Base-by-base conservation (phyloP, 2,888 invertebrate genomes). In the Fabriciana adippe region DNA sequence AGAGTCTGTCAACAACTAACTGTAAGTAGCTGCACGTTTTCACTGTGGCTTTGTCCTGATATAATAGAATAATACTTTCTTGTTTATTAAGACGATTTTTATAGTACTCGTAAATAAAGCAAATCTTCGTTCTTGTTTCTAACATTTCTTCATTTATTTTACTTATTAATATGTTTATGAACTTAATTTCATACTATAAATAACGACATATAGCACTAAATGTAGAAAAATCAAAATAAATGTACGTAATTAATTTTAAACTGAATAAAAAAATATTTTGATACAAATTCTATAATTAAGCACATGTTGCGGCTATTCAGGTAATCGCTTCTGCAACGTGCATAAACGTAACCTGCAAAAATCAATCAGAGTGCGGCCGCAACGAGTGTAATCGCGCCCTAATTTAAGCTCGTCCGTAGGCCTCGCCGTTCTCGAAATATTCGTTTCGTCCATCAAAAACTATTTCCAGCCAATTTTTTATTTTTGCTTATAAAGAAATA, bases 311-410 rank as follows among this genome's bases (percentile, higher is more conserved):
- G 21, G 41, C 66, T 55, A 55, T 66, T 53, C 66, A 66, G 66
- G 55, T 66, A 66, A 61, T 45, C 31, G 60, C 50, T 55, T 55
- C 54, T 55, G 64, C 57, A 69, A 57, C 71, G 55, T 63, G 69
- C 48, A 67, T 64, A 69, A 67, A 67, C 54, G 68, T 71, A 69
- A 50, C 51, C 61, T 35, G 64, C 61, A 55, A 73, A 68, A 71
- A 71, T 70, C 74, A 72, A 74, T 74, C 68, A 70, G 71, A 41
- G 65, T 70, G 50, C 68, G 62, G 41, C 65, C 64, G 70, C 68
- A 65, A 18, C 69, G 68, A 73, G 73, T 73, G 73, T 73, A 72
- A 72, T 70, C 67, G 66, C 70, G 65, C 64, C 67, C 70, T 73
- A 70, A 72, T 73, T 72, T 72, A 67, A 73, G 70, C 68, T 62